Percentiles rank a stretch among this genome's conserved stretches.
Conservation (phyloP, 1,140 invertebrate species). For the Macrobrachium nipponense region DNA sequence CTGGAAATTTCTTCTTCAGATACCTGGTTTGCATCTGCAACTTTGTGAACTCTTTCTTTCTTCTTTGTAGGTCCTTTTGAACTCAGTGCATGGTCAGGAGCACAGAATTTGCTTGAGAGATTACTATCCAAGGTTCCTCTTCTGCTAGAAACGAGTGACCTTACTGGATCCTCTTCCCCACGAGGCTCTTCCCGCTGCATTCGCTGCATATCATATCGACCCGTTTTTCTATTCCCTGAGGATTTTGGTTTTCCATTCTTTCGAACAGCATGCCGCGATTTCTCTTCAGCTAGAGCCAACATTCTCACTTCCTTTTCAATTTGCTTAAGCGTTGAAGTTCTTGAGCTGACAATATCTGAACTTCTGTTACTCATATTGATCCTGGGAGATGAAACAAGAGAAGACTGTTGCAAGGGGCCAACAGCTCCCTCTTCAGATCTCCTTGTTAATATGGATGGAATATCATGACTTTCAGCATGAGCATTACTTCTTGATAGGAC, state of each 20-base stretch:
- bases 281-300: conserved; percentile 37
- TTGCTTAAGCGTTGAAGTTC: conserved; percentile 40
- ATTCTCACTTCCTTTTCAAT: conserved; percentile 45
- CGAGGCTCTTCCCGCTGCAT: conserved; percentile 11
- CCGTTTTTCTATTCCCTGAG: not conserved
- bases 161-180: conserved; percentile 26
- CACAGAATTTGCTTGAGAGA: not conserved
- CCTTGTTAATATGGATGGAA: conserved; percentile 5
- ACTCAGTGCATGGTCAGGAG: not conserved
- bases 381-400: conserved; percentile 33
- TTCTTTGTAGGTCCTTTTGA: not conserved
- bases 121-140: conserved; percentile 5
- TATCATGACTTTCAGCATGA: conserved; percentile 23
- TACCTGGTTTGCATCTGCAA: not conserved
- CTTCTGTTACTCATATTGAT: conserved; percentile 23
- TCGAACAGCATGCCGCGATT: conserved; percentile 11
- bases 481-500: conserved; percentile 8
- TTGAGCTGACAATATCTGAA: conserved; percentile 39
- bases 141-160: not conserved
- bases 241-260: not conserved
- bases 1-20: conserved; percentile 31
- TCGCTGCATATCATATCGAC: not conserved
- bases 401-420: no score
- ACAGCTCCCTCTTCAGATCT: not conserved
- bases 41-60: not conserved